Percentiles rank a stretch among this genome's conserved stretches.
phyloP scores from a whole-genome alignment of 2,888 invertebrate genomes.

The Phania funesta region DNA sequence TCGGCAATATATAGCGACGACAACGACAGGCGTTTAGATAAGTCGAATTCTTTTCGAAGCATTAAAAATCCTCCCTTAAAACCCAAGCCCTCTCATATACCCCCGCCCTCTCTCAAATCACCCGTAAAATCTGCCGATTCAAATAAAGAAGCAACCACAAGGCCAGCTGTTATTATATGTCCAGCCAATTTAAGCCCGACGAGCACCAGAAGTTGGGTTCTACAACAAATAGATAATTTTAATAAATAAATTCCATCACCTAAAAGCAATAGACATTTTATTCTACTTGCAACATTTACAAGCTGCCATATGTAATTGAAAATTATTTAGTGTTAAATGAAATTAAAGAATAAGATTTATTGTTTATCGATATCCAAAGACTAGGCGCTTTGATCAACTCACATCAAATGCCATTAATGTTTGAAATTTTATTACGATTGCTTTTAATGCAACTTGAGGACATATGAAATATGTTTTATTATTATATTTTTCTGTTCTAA shows the following conservation, averaged over 20 bases:
- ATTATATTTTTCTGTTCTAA: slow-evolving; percentile 14
- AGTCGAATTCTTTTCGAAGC: slow-evolving; percentile 74
- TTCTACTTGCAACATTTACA: slow-evolving; percentile 18
- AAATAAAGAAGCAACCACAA: background rate
- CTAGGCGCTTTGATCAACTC: slow-evolving; percentile 52
- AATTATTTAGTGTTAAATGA: slow-evolving; percentile 38
- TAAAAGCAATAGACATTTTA: slow-evolving; percentile 7
- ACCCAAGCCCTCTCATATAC: slow-evolving; percentile 72
- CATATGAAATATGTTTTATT: slow-evolving; percentile 39
- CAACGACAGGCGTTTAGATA: slow-evolving; percentile 77
- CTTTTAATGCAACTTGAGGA: slow-evolving; percentile 14
- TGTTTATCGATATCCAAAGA: slow-evolving; percentile 62
- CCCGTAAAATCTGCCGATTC: slow-evolving; percentile 38
- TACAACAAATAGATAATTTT: slow-evolving; percentile 80
- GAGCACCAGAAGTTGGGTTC: slow-evolving; percentile 79
- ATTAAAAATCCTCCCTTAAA: slow-evolving; percentile 71
- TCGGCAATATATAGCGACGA: slow-evolving; percentile 91
- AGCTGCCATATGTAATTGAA: slow-evolving; percentile 56
- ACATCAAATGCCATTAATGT: slow-evolving; percentile 61
- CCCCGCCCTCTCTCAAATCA: slow-evolving; percentile 56
- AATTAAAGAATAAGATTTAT: slow-evolving; percentile 14
- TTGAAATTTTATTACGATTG: slow-evolving; percentile 32
- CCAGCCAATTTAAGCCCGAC: slow-evolving; percentile 74
- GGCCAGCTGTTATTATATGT: slow-evolving; percentile 72
- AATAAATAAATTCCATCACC: slow-evolving; percentile 73